phyloP scores from a whole-genome alignment of 2,888 invertebrate genomes.

The Deroplatys truncata region DNA sequence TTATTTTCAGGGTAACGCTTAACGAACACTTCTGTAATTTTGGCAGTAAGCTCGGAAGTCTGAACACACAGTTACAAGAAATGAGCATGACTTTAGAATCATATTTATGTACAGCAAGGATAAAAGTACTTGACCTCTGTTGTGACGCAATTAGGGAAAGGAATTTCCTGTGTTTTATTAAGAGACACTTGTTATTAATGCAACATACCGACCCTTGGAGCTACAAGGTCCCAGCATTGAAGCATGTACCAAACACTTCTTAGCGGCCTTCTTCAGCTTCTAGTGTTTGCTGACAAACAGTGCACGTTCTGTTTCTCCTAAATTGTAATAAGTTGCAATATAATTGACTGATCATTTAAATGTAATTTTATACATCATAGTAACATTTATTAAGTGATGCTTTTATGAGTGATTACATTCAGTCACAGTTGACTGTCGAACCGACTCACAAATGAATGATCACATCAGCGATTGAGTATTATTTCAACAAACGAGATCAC shows the following conservation, averaged over 20 bases:
- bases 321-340: too few relatives aligned
- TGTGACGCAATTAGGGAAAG: background rate
- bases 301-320: too few relatives aligned
- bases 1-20: background rate
- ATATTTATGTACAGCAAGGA: background rate
- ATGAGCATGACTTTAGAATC: background rate
- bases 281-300: background rate
- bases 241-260: background rate
- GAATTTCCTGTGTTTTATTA: background rate
- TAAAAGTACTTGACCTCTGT: background rate
- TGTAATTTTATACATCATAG: too few relatives aligned
- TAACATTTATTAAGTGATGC: too few relatives aligned
- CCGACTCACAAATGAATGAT: too few relatives aligned
- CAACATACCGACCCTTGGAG: background rate
- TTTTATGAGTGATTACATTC: too few relatives aligned
- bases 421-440: too few relatives aligned
- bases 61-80: background rate
- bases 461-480: too few relatives aligned
- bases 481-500: too few relatives aligned
- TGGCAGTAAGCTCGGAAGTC: background rate
- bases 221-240: background rate
- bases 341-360: too few relatives aligned
- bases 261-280: background rate
- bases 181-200: background rate
- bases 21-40: background rate